Base-by-base conservation (phyloP, 2,797 vertebrate species). In the Chiropotes sagulatus region DNA sequence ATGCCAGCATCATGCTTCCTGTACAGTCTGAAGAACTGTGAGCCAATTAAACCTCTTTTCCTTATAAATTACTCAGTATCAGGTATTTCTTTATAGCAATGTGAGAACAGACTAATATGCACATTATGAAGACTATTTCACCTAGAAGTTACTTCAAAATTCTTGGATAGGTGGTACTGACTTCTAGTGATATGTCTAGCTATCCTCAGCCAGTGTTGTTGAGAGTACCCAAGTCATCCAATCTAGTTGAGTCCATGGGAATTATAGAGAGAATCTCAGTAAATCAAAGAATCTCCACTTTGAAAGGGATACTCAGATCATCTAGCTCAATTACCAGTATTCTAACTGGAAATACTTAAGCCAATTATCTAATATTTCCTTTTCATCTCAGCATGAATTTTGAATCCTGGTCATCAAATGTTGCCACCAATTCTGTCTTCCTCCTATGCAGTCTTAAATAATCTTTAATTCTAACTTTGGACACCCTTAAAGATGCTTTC, bases 331-430 rank as follows among this genome's bases (percentile, higher is more conserved):
- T 11, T 61, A 33, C 2, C 24, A 26, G 5, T 87, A 44, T 93
- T 88, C 87, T 67, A 76, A 90, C 57, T 75, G 64, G 81, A 88
- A 93, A 82, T 85, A 90, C 14, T 75, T 24, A 96, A 12, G n/a
- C n/a, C 82, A 72, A 61, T 88, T 94, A 44, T 90, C 36, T 90
- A 33, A 46, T 54, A 30, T 76, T 97, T 88, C 20, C 61, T 94
- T 96, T 96, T 88, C 30, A 86, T 52, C 44, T 88, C 57, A 80
- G 46, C 3, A 81, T 81, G 39, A 84, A 73, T 93, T 97, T 93
- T 82, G 20, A 97, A 88, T 96, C 46, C 87, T 76, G n/a, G 48
- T 92, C 50, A 96, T 79, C 96, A 93, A 93, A 86, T 70, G 22
- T 85, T 90, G 44, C 28, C 36, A 85, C 28, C 7, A 24, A 57